Percentiles rank a stretch among this genome's conserved stretches.
Conservation (phyloP, 1,140 invertebrate genomes). For the Subanguina moxae region DNA sequence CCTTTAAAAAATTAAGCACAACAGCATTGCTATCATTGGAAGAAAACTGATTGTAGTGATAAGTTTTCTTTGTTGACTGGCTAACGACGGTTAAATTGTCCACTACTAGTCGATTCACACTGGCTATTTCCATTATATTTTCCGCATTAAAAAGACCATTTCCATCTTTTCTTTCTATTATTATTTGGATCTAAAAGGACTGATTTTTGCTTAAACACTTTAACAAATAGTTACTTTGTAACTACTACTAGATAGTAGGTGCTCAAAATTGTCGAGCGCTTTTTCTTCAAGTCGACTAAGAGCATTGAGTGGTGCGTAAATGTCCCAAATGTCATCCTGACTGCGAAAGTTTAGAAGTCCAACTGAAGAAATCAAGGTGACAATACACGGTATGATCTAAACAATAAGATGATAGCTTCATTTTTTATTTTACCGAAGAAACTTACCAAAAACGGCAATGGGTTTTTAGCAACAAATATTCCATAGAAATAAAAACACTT, state of each 20-base stretch:
- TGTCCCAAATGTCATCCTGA: constrained; percentile 58
- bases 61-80: too few relatives aligned
- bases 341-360: constrained; percentile 38
- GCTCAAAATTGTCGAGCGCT: constrained; percentile 48
- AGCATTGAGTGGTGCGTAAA: constrained; percentile 52
- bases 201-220: too few relatives aligned
- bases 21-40: constrained; percentile 56
- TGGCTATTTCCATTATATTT: constrained; percentile 35
- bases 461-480: constrained; percentile 42
- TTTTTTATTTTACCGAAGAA: not conserved
- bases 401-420: constrained; percentile 6
- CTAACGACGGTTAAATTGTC: constrained; percentile 40
- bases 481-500: too few relatives aligned
- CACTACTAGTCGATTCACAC: constrained; percentile 44
- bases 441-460: constrained; percentile 47
- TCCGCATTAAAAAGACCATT: constrained; percentile 41
- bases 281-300: constrained; percentile 47
- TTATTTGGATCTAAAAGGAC: constrained; percentile 50
- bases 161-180: constrained; percentile 55
- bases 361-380: constrained; percentile 40
- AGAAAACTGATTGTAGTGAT: constrained; percentile 32
- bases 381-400: constrained; percentile 41
- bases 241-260: constrained; percentile 42
- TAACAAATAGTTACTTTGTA: constrained; percentile 40
- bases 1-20: constrained; percentile 6